Evolutionary conservation across 2,888 invertebrate genomes (phyloP).

Genomic region (Camptogramma bilineatum): DNA sequence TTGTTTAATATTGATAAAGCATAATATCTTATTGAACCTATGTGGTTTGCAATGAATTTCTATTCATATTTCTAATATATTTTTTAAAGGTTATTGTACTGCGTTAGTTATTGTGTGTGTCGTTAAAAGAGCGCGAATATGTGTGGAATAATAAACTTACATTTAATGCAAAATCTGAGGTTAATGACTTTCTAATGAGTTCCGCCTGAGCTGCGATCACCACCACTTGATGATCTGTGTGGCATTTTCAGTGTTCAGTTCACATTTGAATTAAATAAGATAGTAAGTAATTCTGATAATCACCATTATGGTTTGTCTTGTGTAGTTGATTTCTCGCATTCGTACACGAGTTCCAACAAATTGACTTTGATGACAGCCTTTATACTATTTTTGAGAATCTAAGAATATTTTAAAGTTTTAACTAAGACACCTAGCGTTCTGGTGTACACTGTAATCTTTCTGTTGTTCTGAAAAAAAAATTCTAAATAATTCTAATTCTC

Average conservation of each 20-base stretch:
- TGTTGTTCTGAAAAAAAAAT: too few species aligned
- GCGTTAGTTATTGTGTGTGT: background rate
- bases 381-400: too few species aligned
- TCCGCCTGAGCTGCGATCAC: slow-evolving; percentile 16
- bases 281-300: background rate
- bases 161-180: slow-evolving; percentile 15
- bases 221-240: slow-evolving; percentile 16
- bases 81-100: background rate
- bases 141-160: slow-evolving; percentile 4
- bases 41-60: background rate
- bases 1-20: slow-evolving; percentile 39
- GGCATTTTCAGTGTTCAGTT: background rate
- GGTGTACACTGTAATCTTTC: too few species aligned
- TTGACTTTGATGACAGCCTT: too few species aligned
- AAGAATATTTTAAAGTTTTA: too few species aligned
- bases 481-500: too few species aligned
- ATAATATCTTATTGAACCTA: background rate
- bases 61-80: background rate
- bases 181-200: slow-evolving; percentile 28
- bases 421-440: too few species aligned
- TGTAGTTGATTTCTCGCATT: too few species aligned
- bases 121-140: slow-evolving; percentile 2
- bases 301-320: background rate
- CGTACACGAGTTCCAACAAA: too few species aligned
- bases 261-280: background rate